These are phyloP conservation scores for Parauchenoglanis punctatus DNA, from an alignment of 2,797 vertebrate genomes.

Conservation along the genomic window DNA sequence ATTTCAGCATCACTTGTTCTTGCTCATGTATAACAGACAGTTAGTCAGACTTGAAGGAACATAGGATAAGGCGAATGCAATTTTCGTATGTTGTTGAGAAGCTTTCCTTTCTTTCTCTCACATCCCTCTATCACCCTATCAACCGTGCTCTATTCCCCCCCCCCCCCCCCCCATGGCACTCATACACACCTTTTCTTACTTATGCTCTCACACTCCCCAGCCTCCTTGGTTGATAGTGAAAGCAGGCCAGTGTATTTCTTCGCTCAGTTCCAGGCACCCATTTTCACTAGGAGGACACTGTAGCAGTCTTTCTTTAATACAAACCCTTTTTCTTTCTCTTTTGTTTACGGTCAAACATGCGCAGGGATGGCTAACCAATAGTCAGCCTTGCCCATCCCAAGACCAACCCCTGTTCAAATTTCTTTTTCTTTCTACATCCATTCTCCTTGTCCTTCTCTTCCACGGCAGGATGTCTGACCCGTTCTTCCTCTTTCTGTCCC, in stretches of 20 bases:
- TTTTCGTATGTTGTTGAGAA: neutral
- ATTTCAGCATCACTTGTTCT: conserved; percentile 14
- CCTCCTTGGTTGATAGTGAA: neutral
- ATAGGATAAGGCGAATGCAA: neutral
- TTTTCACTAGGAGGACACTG: conserved; percentile 20
- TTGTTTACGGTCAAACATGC: conserved; percentile 8
- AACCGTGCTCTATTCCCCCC: neutral
- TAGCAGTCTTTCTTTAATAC: conserved; percentile 9
- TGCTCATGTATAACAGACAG: neutral
- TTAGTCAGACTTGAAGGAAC: neutral
- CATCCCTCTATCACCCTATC: neutral
- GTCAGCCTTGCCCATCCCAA: neutral
- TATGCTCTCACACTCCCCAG: neutral
- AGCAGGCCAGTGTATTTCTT: conserved; percentile 22
- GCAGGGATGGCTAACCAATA: conserved; percentile 21
- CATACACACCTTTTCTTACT: conserved; percentile 5
- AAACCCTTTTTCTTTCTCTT: conserved; percentile 15
- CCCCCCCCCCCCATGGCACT: too few relatives aligned
- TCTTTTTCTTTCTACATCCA: neutral
- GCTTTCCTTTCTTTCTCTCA: neutral
- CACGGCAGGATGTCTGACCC: conserved; percentile 1
- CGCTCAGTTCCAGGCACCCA: conserved; percentile 28
- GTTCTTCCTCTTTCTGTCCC: conserved; percentile 10
- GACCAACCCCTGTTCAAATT: conserved; percentile 24
- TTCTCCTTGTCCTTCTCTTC: neutral